Evolutionary conservation across 2,888 invertebrate species (phyloP).

Genomic region (Mechanitis mazaeus): DNA sequence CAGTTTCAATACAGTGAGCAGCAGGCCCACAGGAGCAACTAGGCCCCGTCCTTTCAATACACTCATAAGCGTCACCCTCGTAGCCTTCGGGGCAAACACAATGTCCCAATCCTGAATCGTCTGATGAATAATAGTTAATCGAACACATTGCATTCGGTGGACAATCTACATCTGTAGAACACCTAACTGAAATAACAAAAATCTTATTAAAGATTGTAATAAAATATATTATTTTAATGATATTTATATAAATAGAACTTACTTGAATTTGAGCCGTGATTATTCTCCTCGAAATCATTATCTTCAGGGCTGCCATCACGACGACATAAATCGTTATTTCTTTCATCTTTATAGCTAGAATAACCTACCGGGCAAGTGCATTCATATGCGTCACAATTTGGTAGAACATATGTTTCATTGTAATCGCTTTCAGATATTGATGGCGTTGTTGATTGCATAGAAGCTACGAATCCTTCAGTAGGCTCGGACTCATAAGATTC

Average conservation of each 20-base stretch:
- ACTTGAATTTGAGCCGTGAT: conserved; percentile 42
- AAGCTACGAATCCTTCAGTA: conserved; percentile 20
- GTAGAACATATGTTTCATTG: conserved; percentile 55
- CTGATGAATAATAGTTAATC: conserved; percentile 58
- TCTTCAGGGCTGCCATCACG: conserved; percentile 33
- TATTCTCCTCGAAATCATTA: conserved; percentile 26
- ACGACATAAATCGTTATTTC: conserved; percentile 56
- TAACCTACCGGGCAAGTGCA: conserved; percentile 61
- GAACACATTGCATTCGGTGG: conserved; percentile 88
- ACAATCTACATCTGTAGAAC: conserved; percentile 86
- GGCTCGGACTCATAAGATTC: conserved; percentile 31
- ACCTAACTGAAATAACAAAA: conserved; percentile 76
- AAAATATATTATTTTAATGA: conserved; percentile 6
- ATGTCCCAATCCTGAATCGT: conserved; percentile 46
- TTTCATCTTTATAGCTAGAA: conserved; percentile 47
- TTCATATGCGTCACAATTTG: conserved; percentile 46
- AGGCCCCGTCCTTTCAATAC: conserved; percentile 70
- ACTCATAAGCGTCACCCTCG: conserved; percentile 88
- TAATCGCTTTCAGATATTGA: conserved; percentile 48
- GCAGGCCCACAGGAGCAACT: conserved; percentile 81
- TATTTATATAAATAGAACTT: conserved; percentile 31
- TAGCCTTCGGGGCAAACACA: conserved; percentile 91
- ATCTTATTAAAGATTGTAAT: conserved; percentile 5
- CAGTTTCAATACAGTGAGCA: conserved; percentile 85
- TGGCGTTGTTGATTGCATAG: conserved; percentile 30